These are phyloP conservation scores for Sebastes iracundus DNA, from an alignment of 2,797 vertebrate species.

Conservation along the genomic window DNA sequence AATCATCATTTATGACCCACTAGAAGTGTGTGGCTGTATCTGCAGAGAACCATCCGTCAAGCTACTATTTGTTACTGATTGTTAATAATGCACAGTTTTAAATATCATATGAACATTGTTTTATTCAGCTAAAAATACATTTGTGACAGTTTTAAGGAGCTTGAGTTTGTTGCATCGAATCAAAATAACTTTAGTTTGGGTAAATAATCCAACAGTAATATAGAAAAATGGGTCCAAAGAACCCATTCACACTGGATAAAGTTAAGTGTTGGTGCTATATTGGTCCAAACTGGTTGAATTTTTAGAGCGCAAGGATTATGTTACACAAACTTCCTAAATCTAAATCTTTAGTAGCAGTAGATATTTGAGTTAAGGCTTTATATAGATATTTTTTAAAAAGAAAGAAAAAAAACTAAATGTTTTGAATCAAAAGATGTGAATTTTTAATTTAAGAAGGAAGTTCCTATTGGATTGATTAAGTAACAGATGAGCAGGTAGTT, in stretches of 20 bases:
- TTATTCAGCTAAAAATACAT: not conserved
- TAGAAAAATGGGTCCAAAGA: not conserved
- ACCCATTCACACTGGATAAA: not conserved
- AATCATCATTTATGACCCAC: not conserved
- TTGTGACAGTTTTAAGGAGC: not conserved
- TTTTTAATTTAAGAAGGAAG: not conserved
- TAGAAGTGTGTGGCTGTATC: not conserved
- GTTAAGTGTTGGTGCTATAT: not conserved
- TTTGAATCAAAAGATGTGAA: not conserved
- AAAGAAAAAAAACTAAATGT: not conserved
- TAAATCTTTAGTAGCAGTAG: not conserved
- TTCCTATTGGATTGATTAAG: not conserved
- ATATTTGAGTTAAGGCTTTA: not conserved
- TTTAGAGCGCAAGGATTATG: not conserved
- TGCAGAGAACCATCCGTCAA: not conserved
- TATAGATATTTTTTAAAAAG: not conserved
- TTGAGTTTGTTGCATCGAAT: not conserved
- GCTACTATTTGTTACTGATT: not conserved
- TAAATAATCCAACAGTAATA: not conserved
- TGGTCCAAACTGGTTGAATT: not conserved
- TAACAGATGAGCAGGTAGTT: not conserved
- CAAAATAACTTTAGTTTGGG: not conserved
- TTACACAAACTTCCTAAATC: not conserved
- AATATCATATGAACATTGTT: not conserved
- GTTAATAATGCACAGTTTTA: not conserved